Evolutionary conservation across 2,797 vertebrate genomes (phyloP).

Genomic region (Naso thynnoides): DNA sequence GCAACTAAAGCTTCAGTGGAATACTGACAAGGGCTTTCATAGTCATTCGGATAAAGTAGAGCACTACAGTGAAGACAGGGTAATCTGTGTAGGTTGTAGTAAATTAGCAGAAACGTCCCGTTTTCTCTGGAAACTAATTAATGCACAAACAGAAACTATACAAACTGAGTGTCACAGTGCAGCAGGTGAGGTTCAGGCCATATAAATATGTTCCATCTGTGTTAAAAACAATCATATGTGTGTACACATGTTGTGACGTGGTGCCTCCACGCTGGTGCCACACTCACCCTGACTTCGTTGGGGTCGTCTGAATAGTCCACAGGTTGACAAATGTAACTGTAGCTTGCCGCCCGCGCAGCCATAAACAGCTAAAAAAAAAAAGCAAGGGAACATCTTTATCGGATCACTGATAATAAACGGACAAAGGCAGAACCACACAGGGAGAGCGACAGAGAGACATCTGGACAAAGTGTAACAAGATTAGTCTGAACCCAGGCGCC

Average conservation of each 20-base stretch:
- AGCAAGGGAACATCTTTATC: slow-evolving; percentile 42
- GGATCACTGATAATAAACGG: slow-evolving; percentile 5
- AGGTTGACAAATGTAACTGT: slow-evolving; percentile 97
- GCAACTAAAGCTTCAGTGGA: slow-evolving; percentile 8
- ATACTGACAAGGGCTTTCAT: background rate
- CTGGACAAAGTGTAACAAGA: slow-evolving; percentile 19
- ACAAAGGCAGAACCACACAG: slow-evolving; percentile 9
- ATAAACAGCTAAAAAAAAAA: slow-evolving; percentile 89
- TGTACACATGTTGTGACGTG: background rate
- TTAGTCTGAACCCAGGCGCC: slow-evolving; percentile 15
- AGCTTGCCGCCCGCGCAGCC: slow-evolving; percentile 93
- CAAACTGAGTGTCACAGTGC: background rate
- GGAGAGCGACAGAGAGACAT: slow-evolving; percentile 2
- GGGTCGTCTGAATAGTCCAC: slow-evolving; percentile 98
- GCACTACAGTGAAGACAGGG: background rate
- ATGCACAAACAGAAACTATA: background rate
- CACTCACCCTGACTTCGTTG: slow-evolving; percentile 98
- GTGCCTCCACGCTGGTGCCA: background rate
- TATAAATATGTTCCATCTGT: no score
- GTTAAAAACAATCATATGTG: background rate
- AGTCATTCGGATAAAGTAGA: background rate
- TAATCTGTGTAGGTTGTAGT: background rate
- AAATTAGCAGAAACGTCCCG: background rate
- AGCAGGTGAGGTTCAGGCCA: background rate
- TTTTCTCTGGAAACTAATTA: background rate